Percentiles rank a stretch among this genome's conserved stretches.
These are phyloP conservation scores for Lepidocyrtoides sp. DNA, from an alignment of 2,888 invertebrate species.

Conservation along the genomic window DNA sequence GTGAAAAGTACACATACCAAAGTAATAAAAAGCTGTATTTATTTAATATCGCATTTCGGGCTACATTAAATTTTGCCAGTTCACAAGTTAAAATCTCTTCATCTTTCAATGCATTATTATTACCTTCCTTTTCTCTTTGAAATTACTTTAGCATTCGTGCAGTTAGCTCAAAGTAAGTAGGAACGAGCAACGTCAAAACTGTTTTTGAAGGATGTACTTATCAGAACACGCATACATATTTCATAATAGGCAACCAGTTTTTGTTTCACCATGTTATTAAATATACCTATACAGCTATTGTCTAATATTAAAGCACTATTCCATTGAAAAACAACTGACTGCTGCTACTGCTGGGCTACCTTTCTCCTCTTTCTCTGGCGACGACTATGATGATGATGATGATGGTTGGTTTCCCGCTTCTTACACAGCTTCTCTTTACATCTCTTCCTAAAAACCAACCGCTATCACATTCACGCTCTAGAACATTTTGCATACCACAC, in stretches of 20 bases:
- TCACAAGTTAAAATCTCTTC: no score
- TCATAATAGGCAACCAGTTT: background rate
- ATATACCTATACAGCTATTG: background rate
- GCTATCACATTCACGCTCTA: conserved; percentile 84
- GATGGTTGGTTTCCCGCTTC: conserved; percentile 40
- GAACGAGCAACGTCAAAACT: no score
- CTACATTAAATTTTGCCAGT: no score
- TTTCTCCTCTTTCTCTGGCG: background rate
- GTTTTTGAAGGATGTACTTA: no score
- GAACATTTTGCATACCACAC: conserved; percentile 73
- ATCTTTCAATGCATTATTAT: no score
- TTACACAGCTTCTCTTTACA: conserved; percentile 47
- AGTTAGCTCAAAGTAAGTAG: no score
- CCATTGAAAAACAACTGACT: background rate
- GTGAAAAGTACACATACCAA: no score
- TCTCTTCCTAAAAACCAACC: conserved; percentile 44
- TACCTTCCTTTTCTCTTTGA: no score
- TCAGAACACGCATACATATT: background rate
- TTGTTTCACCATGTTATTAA: background rate
- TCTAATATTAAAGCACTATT: background rate
- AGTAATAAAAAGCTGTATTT: no score
- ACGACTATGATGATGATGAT: background rate
- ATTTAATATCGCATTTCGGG: no score
- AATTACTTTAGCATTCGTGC: no score
- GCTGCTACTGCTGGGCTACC: background rate